Evolutionary conservation across 2,888 invertebrate genomes (phyloP).

Genomic region (Lydus trimaculatus): DNA sequence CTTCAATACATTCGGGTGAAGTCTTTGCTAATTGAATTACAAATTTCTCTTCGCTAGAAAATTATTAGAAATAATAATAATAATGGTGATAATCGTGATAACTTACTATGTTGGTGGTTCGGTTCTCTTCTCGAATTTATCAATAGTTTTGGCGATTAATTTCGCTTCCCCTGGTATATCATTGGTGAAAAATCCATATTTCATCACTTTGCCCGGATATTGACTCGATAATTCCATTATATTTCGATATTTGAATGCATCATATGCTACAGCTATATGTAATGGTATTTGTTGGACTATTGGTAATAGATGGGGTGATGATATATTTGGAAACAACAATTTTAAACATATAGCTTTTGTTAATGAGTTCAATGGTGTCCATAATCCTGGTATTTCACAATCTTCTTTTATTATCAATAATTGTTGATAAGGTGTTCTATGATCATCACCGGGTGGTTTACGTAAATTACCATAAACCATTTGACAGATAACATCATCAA

Average conservation of each 20-base stretch:
- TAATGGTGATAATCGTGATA: not conserved
- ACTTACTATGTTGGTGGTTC: constrained; percentile 65
- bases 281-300: constrained; percentile 69
- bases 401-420: constrained; percentile 32
- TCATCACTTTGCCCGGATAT: constrained; percentile 65
- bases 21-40: constrained; percentile 73
- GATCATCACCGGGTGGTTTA: constrained; percentile 50
- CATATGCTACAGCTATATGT: constrained; percentile 72
- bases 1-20: constrained; percentile 69
- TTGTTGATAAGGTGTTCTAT: constrained; percentile 42
- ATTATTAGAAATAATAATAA: not conserved
- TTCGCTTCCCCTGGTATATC: constrained; percentile 66
- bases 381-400: constrained; percentile 53
- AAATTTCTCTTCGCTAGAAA: constrained; percentile 70
- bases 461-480: constrained; percentile 53
- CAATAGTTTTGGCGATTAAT: constrained; percentile 69
- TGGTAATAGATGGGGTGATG: constrained; percentile 66
- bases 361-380: constrained; percentile 59
- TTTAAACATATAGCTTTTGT: constrained; percentile 58
- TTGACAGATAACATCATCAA: constrained; percentile 52
- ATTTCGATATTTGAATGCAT: constrained; percentile 72
- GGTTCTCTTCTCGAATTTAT: constrained; percentile 66
- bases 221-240: constrained; percentile 64
- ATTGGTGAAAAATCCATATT: constrained; percentile 75
- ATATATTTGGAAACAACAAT: constrained; percentile 60